Percentiles rank a stretch among this genome's conserved stretches.
Evolutionary conservation across 2,113 vertebrate species (phyloP).

Genomic region (Larimichthys crocea): DNA sequence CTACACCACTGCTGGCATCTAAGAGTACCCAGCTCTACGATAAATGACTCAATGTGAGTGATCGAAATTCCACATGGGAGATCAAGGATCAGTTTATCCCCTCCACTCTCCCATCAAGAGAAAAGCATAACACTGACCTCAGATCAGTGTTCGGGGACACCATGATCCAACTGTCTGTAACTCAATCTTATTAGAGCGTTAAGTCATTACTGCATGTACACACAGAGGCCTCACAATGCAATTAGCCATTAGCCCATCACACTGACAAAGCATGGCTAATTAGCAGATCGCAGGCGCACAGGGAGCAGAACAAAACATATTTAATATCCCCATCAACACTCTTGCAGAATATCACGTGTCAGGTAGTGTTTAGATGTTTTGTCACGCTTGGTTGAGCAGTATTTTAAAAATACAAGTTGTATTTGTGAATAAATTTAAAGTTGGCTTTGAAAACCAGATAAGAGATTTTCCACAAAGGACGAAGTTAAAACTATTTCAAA

Average conservation of each 20-base stretch:
- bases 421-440: slow-evolving; percentile 22
- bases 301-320: slow-evolving; percentile 76
- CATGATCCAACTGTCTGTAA: slow-evolving; percentile 74
- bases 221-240: slow-evolving; percentile 79
- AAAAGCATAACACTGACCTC: slow-evolving; percentile 71
- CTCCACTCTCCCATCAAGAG: slow-evolving; percentile 52
- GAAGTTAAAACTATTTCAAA: slow-evolving; percentile 10
- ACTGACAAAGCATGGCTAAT: slow-evolving; percentile 82
- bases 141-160: slow-evolving; percentile 73
- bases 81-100: slow-evolving; percentile 59
- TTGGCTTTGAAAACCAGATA: not conserved
- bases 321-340: slow-evolving; percentile 72
- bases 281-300: slow-evolving; percentile 71
- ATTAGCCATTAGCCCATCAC: slow-evolving; percentile 83
- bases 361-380: slow-evolving; percentile 59
- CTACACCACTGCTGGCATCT: slow-evolving; percentile 39
- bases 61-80: slow-evolving; percentile 42
- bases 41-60: slow-evolving; percentile 39
- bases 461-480: slow-evolving; percentile 1
- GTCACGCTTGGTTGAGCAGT: slow-evolving; percentile 20
- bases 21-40: slow-evolving; percentile 26
- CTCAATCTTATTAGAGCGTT: slow-evolving; percentile 83
- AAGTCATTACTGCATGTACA: slow-evolving; percentile 82
- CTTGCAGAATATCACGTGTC: slow-evolving; percentile 60
- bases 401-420: slow-evolving; percentile 9